Evolutionary conservation across 2,888 invertebrate species (phyloP).

Genomic region (Drosophila kanekoi): DNA sequence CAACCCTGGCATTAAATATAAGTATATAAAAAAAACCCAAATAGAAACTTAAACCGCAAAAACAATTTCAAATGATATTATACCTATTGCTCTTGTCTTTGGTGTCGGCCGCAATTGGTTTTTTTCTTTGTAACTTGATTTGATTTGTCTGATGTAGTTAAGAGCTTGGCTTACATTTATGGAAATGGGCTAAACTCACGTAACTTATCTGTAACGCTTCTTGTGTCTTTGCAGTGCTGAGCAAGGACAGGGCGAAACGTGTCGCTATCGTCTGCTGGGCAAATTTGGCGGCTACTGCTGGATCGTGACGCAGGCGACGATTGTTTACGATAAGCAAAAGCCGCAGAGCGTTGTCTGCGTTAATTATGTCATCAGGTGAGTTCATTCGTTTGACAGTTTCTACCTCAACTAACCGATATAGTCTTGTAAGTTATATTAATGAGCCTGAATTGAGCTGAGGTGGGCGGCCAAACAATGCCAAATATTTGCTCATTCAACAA

Average conservation of each 20-base stretch:
- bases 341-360: slow-evolving; percentile 97
- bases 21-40: slow-evolving; percentile 2
- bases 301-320: slow-evolving; percentile 97
- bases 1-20: slow-evolving; percentile 2
- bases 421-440: slow-evolving; percentile 30
- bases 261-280: slow-evolving; percentile 96
- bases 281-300: slow-evolving; percentile 96
- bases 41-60: slow-evolving; percentile 25
- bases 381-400: slow-evolving; percentile 49
- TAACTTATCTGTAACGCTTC: not conserved
- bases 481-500: slow-evolving; percentile 74
- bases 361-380: slow-evolving; percentile 97
- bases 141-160: slow-evolving; percentile 24
- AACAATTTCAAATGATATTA: slow-evolving; percentile 17
- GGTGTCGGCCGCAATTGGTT: slow-evolving; percentile 20
- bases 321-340: slow-evolving; percentile 95
- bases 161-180: slow-evolving; percentile 14
- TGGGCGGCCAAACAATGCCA: slow-evolving; percentile 54
- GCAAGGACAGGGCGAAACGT: slow-evolving; percentile 97
- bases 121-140: slow-evolving; percentile 58
- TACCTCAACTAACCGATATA: slow-evolving; percentile 32
- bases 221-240: slow-evolving; percentile 91
- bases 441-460: slow-evolving; percentile 61
- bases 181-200: slow-evolving; percentile 1
- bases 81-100: slow-evolving; percentile 12